These are phyloP conservation scores for Zaprionus bogoriensis DNA, from an alignment of 2,888 invertebrate genomes.

Conservation along the genomic window DNA sequence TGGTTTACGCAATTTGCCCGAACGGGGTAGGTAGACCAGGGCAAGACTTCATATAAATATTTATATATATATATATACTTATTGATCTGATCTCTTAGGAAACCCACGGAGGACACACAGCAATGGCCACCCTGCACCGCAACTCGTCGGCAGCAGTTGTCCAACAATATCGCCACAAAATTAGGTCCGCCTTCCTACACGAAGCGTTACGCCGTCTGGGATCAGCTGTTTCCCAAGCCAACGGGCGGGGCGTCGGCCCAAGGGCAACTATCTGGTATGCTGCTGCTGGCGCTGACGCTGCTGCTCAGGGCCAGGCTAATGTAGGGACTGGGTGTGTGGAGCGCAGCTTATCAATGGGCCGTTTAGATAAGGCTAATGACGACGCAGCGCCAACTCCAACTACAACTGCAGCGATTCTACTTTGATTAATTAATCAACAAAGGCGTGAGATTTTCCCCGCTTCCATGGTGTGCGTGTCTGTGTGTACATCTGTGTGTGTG, in stretches of 20 bases:
- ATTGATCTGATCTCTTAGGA: constrained; percentile 15
- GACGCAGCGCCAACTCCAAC: constrained; percentile 22
- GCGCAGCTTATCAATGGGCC: constrained; percentile 72
- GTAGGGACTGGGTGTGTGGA: constrained; percentile 75
- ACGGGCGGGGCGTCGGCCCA: constrained; percentile 10
- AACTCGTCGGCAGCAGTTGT: constrained; percentile 30
- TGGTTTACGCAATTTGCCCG: constrained; percentile 82
- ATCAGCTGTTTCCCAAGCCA: constrained; percentile 61
- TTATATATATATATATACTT: no score
- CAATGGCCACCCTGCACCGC: constrained; percentile 61
- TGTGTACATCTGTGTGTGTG: constrained; percentile 1
- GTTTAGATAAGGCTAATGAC: constrained; percentile 79
- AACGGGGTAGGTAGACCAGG: constrained; percentile 64
- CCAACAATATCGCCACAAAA: constrained; percentile 46
- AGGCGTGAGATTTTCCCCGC: constrained; percentile 69
- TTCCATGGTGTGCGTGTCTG: constrained; percentile 2
- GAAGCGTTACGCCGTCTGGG: constrained; percentile 67
- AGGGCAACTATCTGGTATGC: constrained; percentile 5
- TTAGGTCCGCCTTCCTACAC: constrained; percentile 43
- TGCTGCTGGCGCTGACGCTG: constrained; percentile 25
- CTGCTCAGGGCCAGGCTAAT: constrained; percentile 54
- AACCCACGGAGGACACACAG: constrained; percentile 1
- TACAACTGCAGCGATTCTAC: constrained; percentile 57
- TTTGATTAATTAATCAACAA: constrained; percentile 80
- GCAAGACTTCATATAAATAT: no score